Conservation (phyloP, 2,888 invertebrate species). For the Pardosa pseudoannulata region DNA sequence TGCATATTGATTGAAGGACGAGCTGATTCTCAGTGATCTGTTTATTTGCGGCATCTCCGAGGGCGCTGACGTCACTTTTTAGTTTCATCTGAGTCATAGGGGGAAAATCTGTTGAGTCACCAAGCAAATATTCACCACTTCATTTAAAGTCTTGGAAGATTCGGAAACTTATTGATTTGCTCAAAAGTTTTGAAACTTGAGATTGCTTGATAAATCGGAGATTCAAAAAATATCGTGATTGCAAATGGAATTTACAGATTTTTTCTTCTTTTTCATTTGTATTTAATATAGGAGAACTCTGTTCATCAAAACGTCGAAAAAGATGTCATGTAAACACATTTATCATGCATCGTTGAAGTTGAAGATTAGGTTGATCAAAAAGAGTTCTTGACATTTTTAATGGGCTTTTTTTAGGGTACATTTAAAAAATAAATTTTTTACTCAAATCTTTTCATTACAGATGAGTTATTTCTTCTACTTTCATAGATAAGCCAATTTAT, state of each 20-base stretch:
- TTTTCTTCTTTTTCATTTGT: too few relatives aligned
- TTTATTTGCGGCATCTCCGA: slow-evolving; percentile 15
- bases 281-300: too few relatives aligned
- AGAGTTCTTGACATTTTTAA: too few relatives aligned
- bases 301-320: too few relatives aligned
- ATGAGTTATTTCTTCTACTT: too few relatives aligned
- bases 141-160: slow-evolving; percentile 23
- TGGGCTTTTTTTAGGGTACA: too few relatives aligned
- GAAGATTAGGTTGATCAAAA: too few relatives aligned
- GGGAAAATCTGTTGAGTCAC: slow-evolving; percentile 25
- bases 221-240: slow-evolving; percentile 20
- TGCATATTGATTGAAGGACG: slow-evolving; percentile 30
- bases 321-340: too few relatives aligned
- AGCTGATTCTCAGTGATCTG: slow-evolving; percentile 34
- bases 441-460: too few relatives aligned
- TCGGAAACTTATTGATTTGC: slow-evolving; percentile 33
- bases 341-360: too few relatives aligned
- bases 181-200: not conserved
- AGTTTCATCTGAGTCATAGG: slow-evolving; percentile 24
- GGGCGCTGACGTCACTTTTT: slow-evolving; percentile 30
- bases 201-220: not conserved
- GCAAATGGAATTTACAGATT: slow-evolving; percentile 30
- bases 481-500: too few relatives aligned
- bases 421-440: too few relatives aligned
- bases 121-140: slow-evolving; percentile 30